Conservation (phyloP, 1,140 invertebrate genomes). For the Nephila pilipes region DNA sequence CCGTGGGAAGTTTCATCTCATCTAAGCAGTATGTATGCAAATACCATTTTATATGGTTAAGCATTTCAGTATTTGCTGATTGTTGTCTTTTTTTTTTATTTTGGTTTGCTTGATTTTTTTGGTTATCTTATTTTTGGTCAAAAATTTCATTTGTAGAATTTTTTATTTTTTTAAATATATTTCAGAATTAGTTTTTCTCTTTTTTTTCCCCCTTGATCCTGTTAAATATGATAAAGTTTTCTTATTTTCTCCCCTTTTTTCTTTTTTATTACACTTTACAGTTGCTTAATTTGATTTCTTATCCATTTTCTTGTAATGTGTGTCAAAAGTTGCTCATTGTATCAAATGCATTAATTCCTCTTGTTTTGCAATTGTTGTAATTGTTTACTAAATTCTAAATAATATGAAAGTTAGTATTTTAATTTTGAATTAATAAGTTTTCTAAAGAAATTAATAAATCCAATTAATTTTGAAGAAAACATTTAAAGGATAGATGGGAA, state of each 20-base stretch:
- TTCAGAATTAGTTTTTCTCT: neutral
- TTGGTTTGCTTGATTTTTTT: neutral
- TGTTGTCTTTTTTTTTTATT: neutral
- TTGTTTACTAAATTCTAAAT: no score
- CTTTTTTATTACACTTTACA: neutral
- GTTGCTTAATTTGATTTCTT: neutral
- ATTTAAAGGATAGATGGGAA: no score
- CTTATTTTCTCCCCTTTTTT: no score
- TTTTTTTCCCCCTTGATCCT: neutral
- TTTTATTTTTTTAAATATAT: neutral
- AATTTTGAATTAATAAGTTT: no score
- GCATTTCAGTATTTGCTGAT: neutral
- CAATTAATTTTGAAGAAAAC: no score
- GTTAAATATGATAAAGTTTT: neutral
- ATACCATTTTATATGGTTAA: neutral
- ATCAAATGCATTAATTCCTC: no score
- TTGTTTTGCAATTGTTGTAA: no score
- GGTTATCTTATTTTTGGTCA: neutral
- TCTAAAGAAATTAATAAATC: no score
- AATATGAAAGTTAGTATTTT: no score
- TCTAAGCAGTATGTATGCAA: conserved; percentile 49
- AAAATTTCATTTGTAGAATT: neutral
- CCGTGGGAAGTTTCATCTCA: neutral
- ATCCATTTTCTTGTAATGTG: neutral
- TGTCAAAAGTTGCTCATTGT: no score